phyloP scores from a whole-genome alignment of 2,888 invertebrate species.

The Tachina fera region DNA sequence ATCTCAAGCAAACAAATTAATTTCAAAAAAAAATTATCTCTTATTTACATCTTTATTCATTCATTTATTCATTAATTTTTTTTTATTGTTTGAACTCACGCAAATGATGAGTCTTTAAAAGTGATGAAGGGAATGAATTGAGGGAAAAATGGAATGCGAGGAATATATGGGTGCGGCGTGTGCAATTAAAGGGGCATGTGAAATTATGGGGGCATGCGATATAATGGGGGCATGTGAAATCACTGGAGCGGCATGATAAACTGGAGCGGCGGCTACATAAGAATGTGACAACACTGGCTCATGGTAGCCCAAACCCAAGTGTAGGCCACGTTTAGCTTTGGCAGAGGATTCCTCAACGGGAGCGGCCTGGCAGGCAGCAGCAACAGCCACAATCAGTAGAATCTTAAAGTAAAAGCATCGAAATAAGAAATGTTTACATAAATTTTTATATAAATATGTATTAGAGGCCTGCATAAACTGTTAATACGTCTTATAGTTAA shows the following conservation, averaged over 20 bases:
- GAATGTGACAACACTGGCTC: conserved; percentile 78
- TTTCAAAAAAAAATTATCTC: background rate
- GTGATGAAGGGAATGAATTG: conserved; percentile 78
- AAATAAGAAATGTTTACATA: background rate
- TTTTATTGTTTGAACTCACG: background rate
- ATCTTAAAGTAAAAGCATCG: conserved; percentile 5
- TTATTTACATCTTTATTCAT: conserved; percentile 2
- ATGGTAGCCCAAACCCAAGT: conserved; percentile 78
- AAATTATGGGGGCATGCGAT: conserved; percentile 75
- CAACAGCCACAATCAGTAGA: conserved; percentile 72
- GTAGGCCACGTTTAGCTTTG: conserved; percentile 79
- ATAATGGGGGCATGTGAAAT: conserved; percentile 76
- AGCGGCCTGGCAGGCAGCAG: conserved; percentile 76
- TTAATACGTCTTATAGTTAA: too few relatives aligned
- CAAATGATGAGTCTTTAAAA: conserved; percentile 63
- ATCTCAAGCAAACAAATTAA: background rate
- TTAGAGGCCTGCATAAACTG: too few relatives aligned
- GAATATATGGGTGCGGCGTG: conserved; percentile 9
- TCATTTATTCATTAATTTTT: background rate
- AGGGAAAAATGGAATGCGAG: too few relatives aligned
- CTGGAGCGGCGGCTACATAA: conserved; percentile 77
- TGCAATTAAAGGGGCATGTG: conserved; percentile 74
- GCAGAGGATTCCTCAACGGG: conserved; percentile 74
- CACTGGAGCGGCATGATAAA: conserved; percentile 76
- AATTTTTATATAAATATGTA: background rate